Evolutionary conservation across 2,113 vertebrate species (phyloP).

Genomic region (Chloropsis hardwickii): DNA sequence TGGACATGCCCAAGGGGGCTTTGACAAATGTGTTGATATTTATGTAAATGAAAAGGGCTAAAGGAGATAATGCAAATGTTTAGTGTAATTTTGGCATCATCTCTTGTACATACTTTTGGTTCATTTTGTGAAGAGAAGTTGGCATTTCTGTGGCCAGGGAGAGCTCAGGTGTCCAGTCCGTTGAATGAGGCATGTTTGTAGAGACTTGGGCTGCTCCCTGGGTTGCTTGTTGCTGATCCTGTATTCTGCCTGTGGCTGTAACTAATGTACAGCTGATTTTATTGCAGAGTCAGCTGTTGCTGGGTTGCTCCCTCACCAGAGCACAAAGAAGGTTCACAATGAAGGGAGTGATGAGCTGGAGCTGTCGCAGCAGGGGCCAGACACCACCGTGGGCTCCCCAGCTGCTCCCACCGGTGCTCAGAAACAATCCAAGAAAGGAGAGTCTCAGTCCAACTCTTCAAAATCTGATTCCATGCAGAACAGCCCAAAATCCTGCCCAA

Average conservation of each 20-base stretch:
- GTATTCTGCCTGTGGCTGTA: background rate
- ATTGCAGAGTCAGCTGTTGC: slow-evolving; percentile 20
- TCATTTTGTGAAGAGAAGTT: background rate
- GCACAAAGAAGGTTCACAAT: background rate
- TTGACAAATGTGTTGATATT: background rate
- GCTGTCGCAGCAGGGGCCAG: fast-evolving
- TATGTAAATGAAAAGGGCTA: background rate
- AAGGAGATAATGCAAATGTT: background rate
- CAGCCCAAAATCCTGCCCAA: slow-evolving; percentile 89
- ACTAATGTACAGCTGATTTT: background rate
- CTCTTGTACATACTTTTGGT: background rate
- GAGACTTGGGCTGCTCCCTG: background rate
- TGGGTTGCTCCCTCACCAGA: background rate
- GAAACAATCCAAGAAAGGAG: slow-evolving; percentile 64
- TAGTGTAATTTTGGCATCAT: background rate
- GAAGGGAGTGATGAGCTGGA: background rate
- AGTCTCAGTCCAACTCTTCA: slow-evolving; percentile 74
- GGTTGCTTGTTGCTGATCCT: background rate
- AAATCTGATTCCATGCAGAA: slow-evolving; percentile 83
- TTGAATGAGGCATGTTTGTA: background rate
- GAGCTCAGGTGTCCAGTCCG: background rate
- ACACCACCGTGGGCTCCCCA: background rate
- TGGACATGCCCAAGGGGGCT: background rate
- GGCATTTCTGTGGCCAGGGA: background rate
- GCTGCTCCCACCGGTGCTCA: slow-evolving; percentile 3